Evolutionary conservation across 2,797 vertebrate species (phyloP), one percentile per base, ranked within the genome.

Genomic region (Oceanodroma leucorhoa): DNA sequence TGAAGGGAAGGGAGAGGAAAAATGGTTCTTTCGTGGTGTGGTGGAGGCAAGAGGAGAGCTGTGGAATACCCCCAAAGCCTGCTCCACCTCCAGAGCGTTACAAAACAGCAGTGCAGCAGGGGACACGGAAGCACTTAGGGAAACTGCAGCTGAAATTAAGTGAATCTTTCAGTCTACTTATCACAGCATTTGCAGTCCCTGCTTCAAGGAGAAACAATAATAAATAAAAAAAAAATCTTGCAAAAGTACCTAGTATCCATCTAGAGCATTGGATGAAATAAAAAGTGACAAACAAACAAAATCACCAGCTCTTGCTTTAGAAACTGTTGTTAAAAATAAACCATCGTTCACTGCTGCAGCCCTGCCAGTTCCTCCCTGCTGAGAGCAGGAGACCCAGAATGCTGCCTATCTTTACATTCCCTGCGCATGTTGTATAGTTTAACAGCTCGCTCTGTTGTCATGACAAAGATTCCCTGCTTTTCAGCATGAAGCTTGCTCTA

Each of bases 251-350:
- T 83, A 27, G 76, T 83, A 87, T 89, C 41, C 79, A 75, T 92
- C 81, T 64, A 89, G 71, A 89, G 83, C 81, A 67, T 10, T 87
- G 89, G 64, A 78, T 90, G 72, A 90, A 96, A 92, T 87, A 91
- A 79, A 83, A 82, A 92, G 81, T 80, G 93, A 92, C 91, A 92
- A 95, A 94, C 70, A 94, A 91, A 95, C 77, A 93, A 93, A 95
- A 92, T 84, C 71, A 89, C 61, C 64, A 85, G 43, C 50, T 91
- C 86, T 69, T 80, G 78, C 92, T 95, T 90, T 87, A 88, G 87
- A 90, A 82, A 72, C 79, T 48, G 87, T 41, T 92, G 89, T 83
- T 93, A 94, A 96, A 96, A 96, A 97, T 95, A 96, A 95, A 89
- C 61, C 65, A 51, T 82, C 83, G 27, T 84, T 94, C 57, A 64